Conservation (phyloP, 2,113 vertebrate genomes). For the Calidris pugnax region DNA sequence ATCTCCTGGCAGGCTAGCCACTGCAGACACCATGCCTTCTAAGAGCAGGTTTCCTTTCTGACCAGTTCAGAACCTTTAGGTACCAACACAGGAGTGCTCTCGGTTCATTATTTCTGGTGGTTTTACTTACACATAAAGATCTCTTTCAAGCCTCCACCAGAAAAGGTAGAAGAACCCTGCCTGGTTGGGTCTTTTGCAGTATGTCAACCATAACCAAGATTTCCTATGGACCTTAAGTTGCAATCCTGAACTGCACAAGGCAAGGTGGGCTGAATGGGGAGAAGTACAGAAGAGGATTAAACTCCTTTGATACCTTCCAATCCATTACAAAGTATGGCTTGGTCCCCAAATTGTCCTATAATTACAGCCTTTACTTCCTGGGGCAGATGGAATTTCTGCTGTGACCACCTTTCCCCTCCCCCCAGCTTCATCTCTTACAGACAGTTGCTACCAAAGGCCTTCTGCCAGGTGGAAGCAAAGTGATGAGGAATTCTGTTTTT, state of each 20-base stretch:
- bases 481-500: neutral
- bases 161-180: neutral
- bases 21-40: neutral
- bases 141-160: neutral
- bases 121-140: neutral
- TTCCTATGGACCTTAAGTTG: neutral
- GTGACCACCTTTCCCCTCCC: neutral
- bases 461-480: neutral
- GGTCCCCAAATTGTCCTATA: neutral
- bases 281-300: neutral
- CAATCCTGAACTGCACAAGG: neutral
- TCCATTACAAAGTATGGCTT: neutral
- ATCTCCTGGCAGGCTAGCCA: neutral
- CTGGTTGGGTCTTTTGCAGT: neutral
- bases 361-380: neutral
- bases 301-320: neutral
- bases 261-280: neutral
- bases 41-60: neutral
- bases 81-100: neutral
- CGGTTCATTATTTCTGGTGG: rapidly evolving
- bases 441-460: neutral
- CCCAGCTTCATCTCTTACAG: neutral
- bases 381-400: neutral
- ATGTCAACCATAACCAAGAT: neutral
- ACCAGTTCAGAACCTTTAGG: neutral